phyloP scores from a whole-genome alignment of 2,888 invertebrate genomes.

The Fragum fragum region DNA sequence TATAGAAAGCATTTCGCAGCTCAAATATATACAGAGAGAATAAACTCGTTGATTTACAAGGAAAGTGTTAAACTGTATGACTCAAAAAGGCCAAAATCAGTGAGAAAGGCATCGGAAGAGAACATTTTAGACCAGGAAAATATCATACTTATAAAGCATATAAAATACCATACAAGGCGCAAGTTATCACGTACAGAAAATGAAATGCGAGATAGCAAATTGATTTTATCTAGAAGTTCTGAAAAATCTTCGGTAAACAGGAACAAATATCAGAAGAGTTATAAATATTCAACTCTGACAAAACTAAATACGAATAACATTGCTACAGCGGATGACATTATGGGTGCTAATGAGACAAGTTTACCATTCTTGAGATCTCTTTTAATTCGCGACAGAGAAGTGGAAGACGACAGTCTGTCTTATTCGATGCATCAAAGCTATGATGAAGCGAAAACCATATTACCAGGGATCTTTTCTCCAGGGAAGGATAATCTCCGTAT shows the following conservation, averaged over 20 bases:
- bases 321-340: not conserved
- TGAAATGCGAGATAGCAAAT: not conserved
- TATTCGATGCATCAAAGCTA: not conserved
- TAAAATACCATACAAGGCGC: not conserved
- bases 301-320: no score
- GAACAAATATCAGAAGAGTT: not conserved
- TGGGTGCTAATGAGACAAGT: not conserved
- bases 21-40: conserved; percentile 40
- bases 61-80: not conserved
- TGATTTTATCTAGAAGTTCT: not conserved
- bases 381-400: not conserved
- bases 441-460: not conserved
- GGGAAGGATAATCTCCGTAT: not conserved
- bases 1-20: conserved; percentile 34
- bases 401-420: not conserved
- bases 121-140: not conserved
- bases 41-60: conserved; percentile 8
- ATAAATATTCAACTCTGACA: no score
- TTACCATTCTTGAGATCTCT: not conserved
- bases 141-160: not conserved
- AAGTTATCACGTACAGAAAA: not conserved
- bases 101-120: not conserved
- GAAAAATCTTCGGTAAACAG: not conserved
- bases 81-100: not conserved
- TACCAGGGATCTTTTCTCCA: not conserved